phyloP scores from a whole-genome alignment of 2,797 vertebrate species.

The Florisuga fusca region DNA sequence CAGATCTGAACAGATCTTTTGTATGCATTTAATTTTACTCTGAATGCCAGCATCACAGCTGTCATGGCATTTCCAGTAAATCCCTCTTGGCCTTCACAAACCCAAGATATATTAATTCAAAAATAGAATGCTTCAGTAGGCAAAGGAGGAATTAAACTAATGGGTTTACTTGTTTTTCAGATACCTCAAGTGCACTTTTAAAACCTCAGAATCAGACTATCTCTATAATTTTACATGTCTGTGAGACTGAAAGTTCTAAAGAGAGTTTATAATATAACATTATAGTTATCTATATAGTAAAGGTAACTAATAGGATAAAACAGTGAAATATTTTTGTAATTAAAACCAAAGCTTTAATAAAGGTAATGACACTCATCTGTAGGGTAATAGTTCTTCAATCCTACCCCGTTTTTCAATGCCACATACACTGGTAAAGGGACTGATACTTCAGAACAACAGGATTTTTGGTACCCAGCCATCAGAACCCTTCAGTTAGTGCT shows the following conservation, averaged over 20 bases:
- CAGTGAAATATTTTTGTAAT: neutral
- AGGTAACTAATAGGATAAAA: neutral
- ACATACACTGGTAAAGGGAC: neutral
- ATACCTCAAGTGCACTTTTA: neutral
- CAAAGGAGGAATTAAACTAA: neutral
- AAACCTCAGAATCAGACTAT: neutral
- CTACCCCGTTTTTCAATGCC: neutral
- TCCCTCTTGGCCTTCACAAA: neutral
- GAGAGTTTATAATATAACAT: neutral
- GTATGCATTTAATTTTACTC: neutral
- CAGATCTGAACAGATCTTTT: neutral
- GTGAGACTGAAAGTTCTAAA: neutral
- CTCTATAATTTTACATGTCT: accelerated
- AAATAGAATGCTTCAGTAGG: neutral
- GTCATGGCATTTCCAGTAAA: neutral
- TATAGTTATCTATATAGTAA: neutral
- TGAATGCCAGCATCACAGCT: neutral
- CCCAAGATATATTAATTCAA: neutral
- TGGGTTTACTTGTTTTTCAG: neutral
- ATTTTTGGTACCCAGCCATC: neutral
- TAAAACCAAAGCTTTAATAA: neutral
- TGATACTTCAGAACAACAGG: neutral
- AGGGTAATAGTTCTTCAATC: neutral
- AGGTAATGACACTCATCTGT: neutral
- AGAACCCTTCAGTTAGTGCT: neutral